phyloP scores from a whole-genome alignment of 2,113 vertebrate genomes.

The Himantopus leucocephalus region DNA sequence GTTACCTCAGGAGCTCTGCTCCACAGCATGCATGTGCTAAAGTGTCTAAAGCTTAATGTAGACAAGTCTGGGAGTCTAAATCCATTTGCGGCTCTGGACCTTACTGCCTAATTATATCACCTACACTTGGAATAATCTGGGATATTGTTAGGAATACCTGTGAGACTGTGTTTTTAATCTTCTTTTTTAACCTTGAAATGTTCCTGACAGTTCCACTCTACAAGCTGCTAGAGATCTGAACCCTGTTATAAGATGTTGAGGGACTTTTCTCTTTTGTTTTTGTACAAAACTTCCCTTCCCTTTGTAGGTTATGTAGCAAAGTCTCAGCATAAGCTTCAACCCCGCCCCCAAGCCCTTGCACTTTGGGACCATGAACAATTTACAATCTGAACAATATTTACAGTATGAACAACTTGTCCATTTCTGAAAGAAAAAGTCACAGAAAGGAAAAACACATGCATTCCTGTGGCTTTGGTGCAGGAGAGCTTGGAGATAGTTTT shows the following conservation, averaged over 20 bases:
- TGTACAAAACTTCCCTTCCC: not conserved
- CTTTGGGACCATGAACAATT: not conserved
- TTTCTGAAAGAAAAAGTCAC: not conserved
- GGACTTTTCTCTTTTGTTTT: not conserved
- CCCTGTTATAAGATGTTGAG: not conserved
- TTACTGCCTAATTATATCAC: not conserved
- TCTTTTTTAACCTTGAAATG: conserved; percentile 6
- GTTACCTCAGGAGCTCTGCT: not conserved
- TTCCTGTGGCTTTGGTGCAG: not conserved
- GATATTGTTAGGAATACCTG: not conserved
- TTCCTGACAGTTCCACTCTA: not conserved
- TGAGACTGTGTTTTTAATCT: not conserved
- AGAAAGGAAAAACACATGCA: not conserved
- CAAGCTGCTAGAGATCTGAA: not conserved
- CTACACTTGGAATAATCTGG: not conserved
- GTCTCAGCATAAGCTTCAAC: not conserved
- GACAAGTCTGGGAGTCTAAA: not conserved
- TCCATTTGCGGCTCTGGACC: not conserved
- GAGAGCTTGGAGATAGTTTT: not conserved
- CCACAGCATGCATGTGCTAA: not conserved
- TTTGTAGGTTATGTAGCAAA: not conserved
- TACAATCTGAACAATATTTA: not conserved
- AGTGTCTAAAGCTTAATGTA: not conserved
- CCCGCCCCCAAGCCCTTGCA: not conserved
- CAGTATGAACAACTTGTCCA: not conserved